Evolutionary conservation across 2,797 vertebrate species (phyloP), one percentile per base, ranked within the genome.

Genomic region (Percopsis omiscomaycus): DNA sequence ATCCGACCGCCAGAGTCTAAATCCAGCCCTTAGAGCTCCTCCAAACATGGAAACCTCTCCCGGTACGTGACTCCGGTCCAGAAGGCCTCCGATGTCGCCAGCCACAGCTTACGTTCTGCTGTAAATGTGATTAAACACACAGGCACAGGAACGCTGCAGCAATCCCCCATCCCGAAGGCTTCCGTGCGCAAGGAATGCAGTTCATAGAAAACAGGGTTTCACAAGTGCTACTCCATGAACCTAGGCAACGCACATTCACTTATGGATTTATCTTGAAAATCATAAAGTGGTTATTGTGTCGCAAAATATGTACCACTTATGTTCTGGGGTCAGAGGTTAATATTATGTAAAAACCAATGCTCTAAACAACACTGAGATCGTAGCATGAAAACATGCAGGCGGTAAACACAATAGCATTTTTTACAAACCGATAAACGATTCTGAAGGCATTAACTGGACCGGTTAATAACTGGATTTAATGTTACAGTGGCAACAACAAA

Each of bases 81-180:
- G 44, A 0, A 2, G 1, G 42, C 6, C 52, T 1, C 0, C 4
- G 0, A 0, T 0, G 0, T 71, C 58, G 77, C 32, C 0, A 0
- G 3, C 81, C 86, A 1, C 3, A 47, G 59, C 77, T 90, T 90
- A 48, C 2, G 1, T 50, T 15, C 49, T 15, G 13, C 84, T 66
- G 50, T 53, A 85, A 82, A 90, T 91, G 88, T 89, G 88, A 91
- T 92, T 91, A 91, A 88, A 88, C 85, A 83, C 83, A 69, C 82
- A 88, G 84, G 84, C 90, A 87, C 82, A 87, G 79, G 88, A 88
- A 89, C 82, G 86, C 86, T 82, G 85, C 85, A 83, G 85, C 71
- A 46, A 81, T 74, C 79, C 78, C 81, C 78, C 48, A 76, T 84
- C 76, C 81, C 67, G 77, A 74, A 87, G 88, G 82, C 87, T 88